These are phyloP conservation scores for Calliphora vicina DNA, from an alignment of 1,140 invertebrate species.

Conservation along the genomic window DNA sequence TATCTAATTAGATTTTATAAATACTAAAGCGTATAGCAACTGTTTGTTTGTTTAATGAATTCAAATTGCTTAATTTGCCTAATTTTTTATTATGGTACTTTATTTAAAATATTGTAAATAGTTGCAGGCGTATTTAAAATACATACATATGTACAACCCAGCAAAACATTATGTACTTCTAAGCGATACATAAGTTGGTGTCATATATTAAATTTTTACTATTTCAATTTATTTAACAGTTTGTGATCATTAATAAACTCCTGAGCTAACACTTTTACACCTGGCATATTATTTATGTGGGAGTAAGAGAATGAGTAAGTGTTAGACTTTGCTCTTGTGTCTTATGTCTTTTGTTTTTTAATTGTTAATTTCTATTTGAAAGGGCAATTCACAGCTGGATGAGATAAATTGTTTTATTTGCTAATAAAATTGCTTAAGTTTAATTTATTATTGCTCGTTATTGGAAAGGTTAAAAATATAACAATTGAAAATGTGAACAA, in stretches of 20 bases:
- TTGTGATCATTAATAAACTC: too few species aligned
- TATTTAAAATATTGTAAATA: background rate
- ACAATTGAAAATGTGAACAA: background rate
- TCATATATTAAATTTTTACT: too few species aligned
- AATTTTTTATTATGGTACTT: background rate
- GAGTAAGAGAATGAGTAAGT: background rate
- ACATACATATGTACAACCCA: background rate
- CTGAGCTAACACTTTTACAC: too few species aligned
- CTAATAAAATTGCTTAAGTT: background rate
- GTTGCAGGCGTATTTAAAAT: background rate
- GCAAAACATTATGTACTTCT: background rate
- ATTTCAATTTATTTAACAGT: too few species aligned
- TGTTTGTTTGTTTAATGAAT: background rate
- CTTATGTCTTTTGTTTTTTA: conserved; percentile 3
- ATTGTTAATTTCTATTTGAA: background rate
- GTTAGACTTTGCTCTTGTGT: background rate
- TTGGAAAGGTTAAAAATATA: background rate
- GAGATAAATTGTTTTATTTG: background rate
- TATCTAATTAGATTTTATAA: background rate
- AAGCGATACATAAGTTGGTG: too few species aligned
- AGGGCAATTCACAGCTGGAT: background rate
- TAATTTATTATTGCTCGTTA: background rate
- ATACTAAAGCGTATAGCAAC: background rate
- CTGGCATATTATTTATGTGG: background rate
- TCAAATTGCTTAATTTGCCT: background rate